phyloP scores from a whole-genome alignment of 1,140 invertebrate species.

The Drosophila dunni region DNA sequence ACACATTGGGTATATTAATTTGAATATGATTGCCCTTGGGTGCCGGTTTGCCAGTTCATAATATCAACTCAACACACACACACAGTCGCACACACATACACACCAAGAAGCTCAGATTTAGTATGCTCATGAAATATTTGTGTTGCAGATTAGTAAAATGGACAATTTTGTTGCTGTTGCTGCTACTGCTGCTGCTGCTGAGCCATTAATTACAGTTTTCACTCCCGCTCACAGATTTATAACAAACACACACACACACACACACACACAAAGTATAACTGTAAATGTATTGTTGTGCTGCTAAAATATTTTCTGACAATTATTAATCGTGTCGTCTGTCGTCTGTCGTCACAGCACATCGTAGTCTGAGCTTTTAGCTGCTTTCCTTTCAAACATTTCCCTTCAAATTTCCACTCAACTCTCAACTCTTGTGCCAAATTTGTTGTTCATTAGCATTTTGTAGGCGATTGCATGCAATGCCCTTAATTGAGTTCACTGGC shows the following conservation, averaged over 20 bases:
- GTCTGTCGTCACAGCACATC: constrained; percentile 45
- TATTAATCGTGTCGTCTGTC: constrained; percentile 72
- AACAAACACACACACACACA: constrained; percentile 10
- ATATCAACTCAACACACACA: constrained; percentile 60
- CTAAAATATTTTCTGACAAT: constrained; percentile 63
- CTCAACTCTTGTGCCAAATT: constrained; percentile 25
- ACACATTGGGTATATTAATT: constrained; percentile 83
- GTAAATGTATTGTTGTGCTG: background rate
- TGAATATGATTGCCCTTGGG: constrained; percentile 79
- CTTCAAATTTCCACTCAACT: constrained; percentile 24
- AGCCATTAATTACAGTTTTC: constrained; percentile 78
- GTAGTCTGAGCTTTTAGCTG: constrained; percentile 15
- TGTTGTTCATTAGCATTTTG: constrained; percentile 39
- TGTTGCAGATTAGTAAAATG: constrained; percentile 76
- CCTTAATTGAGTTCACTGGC: constrained; percentile 44
- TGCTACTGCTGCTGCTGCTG: constrained; percentile 37
- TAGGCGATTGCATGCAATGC: constrained; percentile 27
- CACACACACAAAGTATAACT: constrained; percentile 1
- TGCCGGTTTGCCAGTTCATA: constrained; percentile 68
- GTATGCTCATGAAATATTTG: constrained; percentile 75
- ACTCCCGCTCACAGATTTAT: constrained; percentile 47
- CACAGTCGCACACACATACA: constrained; percentile 10
- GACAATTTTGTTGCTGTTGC: constrained; percentile 60
- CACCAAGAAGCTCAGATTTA: constrained; percentile 40
- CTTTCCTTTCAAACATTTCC: constrained; percentile 8